Conservation (phyloP, 2,888 invertebrate species). For the Idaea aversata region DNA sequence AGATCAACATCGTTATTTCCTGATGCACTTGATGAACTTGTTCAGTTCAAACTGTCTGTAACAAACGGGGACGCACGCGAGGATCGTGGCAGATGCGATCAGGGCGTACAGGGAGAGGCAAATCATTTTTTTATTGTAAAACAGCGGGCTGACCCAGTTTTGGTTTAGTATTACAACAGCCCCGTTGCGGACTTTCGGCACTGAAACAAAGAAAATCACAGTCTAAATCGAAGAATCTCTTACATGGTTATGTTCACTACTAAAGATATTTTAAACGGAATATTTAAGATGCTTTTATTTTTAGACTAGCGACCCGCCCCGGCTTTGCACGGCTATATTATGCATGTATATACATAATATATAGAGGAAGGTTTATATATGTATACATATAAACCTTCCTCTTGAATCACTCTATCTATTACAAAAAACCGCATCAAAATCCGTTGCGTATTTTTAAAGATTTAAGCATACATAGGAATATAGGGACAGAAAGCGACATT, state of each 20-base stretch:
- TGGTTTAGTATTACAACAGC: slow-evolving; percentile 10
- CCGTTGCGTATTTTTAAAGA: too few species aligned
- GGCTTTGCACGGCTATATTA: too few species aligned
- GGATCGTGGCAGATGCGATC: slow-evolving; percentile 61
- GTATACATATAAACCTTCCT: too few species aligned
- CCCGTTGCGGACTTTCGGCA: slow-evolving; percentile 9
- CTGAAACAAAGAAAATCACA: slow-evolving; percentile 13
- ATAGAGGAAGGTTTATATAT: too few species aligned
- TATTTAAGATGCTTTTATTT: too few species aligned
- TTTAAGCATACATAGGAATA: too few species aligned
- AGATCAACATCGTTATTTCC: slow-evolving; percentile 56
- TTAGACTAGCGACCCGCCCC: too few species aligned
- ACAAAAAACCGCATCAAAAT: too few species aligned
- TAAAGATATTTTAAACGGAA: too few species aligned
- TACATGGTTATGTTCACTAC: slow-evolving; percentile 5
- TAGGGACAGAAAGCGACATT: too few species aligned
- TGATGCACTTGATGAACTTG: slow-evolving; percentile 56
- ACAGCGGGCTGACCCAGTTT: slow-evolving; percentile 6
- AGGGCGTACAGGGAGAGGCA: slow-evolving; percentile 67
- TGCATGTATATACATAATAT: too few species aligned
- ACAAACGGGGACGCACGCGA: slow-evolving; percentile 68
- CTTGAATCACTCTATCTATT: too few species aligned
- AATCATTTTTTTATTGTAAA: slow-evolving; percentile 56
- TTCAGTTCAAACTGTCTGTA: slow-evolving; percentile 53
- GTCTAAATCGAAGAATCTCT: neutral